Evolutionary conservation across 35 echinoderm and acorn worm species (phyloP), one percentile per base, ranked within the genome.

Genomic region (Stichopus chloronotus): DNA sequence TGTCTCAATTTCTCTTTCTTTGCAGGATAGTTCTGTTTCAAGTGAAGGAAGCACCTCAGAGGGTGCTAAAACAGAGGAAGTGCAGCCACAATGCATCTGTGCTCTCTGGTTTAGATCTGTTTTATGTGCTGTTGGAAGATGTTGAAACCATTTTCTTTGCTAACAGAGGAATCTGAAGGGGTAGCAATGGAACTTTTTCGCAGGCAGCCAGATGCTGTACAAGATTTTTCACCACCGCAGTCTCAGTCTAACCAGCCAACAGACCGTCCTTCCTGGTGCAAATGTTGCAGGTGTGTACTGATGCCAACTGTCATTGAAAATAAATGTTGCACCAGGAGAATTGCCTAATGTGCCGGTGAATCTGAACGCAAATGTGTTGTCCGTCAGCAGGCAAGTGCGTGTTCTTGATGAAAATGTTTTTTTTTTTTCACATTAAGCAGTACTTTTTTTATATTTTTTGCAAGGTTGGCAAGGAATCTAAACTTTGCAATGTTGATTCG

Each of bases 241-340:
- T 22, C 8, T 77, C 2, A 19, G 19, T 16, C 5, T 19, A 7
- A 19, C 72, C 24, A 53, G 5, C 23, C 78, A 25, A 53, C 78
- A 81, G 11, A 12, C 24, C 13, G 24, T 25, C 19, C 58, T 13
- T 8, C 23, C 20, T 90, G 61, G 86, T 88, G 86, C 5, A 88
- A 59, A 58, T 88, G 86, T 88, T 11, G 2, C 0, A 72, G 10
- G 68, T 90, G 87, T 53, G 25, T 10, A 13, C 58, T 11, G 0
- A 90, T 90, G 87, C 30, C 87, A 52, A 69, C 60, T 20, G 87
- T 68, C 13, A 76, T 90, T 52, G 59, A 71, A 58, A 90, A 90
- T 22, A 90, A 90, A 90, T 90, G 87, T 53, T 90, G 87, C 52
- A 90, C 23, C 2, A 52, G 56, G 10, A 58, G 87, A 8, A 60